Conservation (phyloP, 2,113 vertebrate species). For the Tupaia tana region DNA sequence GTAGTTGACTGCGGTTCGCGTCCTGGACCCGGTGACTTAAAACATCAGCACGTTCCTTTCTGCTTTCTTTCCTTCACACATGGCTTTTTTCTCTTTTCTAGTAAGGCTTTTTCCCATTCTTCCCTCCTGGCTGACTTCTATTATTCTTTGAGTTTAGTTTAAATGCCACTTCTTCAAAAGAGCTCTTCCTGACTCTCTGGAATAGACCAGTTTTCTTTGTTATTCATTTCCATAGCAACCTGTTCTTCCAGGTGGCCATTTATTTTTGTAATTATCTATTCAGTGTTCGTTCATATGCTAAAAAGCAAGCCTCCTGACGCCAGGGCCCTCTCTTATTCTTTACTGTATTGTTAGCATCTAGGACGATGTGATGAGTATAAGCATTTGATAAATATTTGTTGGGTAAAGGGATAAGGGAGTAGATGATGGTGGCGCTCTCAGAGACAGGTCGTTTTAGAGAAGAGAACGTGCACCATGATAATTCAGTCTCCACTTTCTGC, state of each 20-base stretch:
- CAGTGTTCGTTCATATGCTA: not conserved
- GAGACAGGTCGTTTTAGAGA: not conserved
- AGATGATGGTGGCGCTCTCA: not conserved
- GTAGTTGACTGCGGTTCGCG: too few species aligned
- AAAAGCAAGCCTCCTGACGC: not conserved
- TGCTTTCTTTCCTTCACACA: not conserved
- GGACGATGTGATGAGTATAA: not conserved
- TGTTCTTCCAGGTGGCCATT: not conserved
- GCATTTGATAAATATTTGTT: not conserved
- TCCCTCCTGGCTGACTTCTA: not conserved
- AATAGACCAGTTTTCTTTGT: not conserved
- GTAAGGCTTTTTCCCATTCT: not conserved
- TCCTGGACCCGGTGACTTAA: too few species aligned
- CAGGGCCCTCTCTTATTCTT: not conserved
- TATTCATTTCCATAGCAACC: not conserved
- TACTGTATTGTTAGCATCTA: not conserved
- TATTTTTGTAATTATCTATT: not conserved
- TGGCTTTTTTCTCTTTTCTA: not conserved
- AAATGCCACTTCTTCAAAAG: not conserved
- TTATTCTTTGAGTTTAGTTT: not conserved
- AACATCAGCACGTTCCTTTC: not conserved
- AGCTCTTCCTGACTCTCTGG: not conserved
- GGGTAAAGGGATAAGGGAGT: not conserved
- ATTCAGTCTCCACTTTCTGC: not conserved
- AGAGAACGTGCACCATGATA: not conserved